These are phyloP conservation scores for Ectobius pallidus DNA, from an alignment of 2,888 invertebrate species.

Conservation along the genomic window DNA sequence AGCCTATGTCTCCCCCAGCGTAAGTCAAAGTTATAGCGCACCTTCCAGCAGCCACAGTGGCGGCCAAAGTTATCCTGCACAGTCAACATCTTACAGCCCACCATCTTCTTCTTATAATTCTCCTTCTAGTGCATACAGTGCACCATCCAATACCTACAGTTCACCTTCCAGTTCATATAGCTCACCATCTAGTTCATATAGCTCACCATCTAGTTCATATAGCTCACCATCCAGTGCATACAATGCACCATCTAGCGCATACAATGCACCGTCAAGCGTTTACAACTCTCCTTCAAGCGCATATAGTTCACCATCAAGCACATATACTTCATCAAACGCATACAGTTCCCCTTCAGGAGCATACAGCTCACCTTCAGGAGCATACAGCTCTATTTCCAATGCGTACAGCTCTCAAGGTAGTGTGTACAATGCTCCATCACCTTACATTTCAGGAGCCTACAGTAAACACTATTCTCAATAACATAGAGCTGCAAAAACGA, in stretches of 20 bases:
- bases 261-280: neutral
- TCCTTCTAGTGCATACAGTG: slow-evolving; percentile 22
- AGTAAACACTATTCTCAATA: neutral
- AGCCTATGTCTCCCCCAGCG: neutral
- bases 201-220: slow-evolving; percentile 28
- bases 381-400: too few species aligned
- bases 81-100: slow-evolving; percentile 32
- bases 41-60: neutral
- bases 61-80: too few species aligned
- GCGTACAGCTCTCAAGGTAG: neutral
- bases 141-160: slow-evolving; percentile 32
- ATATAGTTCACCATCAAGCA: neutral
- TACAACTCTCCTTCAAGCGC: neutral
- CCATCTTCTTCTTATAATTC: slow-evolving; percentile 13
- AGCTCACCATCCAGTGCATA: too few species aligned
- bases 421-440: neutral
- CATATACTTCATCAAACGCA: neutral
- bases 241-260: neutral
- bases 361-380: slow-evolving; percentile 30
- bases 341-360: slow-evolving; percentile 22
- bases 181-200: slow-evolving; percentile 22
- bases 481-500: too few species aligned
- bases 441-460: slow-evolving; percentile 10
- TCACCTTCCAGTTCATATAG: slow-evolving; percentile 23
- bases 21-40: slow-evolving; percentile 17